phyloP scores from a whole-genome alignment of 2,888 invertebrate genomes.

The Aquatica leii region DNA sequence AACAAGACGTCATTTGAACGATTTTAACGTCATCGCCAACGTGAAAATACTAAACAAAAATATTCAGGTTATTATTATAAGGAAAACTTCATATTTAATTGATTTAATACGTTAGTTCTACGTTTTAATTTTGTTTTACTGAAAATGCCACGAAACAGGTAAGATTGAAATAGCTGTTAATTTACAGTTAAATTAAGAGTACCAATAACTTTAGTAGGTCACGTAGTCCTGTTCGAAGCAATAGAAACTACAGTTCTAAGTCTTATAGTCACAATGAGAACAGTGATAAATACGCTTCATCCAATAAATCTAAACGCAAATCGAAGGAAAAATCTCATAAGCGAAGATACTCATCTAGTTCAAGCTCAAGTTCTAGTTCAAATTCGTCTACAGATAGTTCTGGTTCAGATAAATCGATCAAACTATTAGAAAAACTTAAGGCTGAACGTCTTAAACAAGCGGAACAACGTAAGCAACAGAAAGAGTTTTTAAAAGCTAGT shows the following conservation, averaged over 20 bases:
- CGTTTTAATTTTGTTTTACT: too few species aligned
- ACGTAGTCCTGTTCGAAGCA: background rate
- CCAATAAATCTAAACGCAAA: slow-evolving; percentile 1
- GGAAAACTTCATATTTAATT: too few species aligned
- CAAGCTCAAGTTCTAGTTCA: background rate
- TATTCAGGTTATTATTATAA: too few species aligned
- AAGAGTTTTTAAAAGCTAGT: slow-evolving; percentile 81
- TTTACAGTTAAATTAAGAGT: background rate
- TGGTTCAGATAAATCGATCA: slow-evolving; percentile 66
- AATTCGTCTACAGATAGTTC: slow-evolving; percentile 41
- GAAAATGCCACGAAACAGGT: background rate
- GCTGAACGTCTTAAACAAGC: slow-evolving; percentile 72
- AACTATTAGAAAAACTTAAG: slow-evolving; percentile 76
- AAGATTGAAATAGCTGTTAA: background rate
- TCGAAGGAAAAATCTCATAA: slow-evolving; percentile 13
- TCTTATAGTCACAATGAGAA: background rate
- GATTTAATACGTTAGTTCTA: too few species aligned
- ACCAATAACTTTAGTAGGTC: background rate
- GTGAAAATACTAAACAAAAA: too few species aligned
- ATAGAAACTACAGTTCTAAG: background rate
- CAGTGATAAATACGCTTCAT: background rate
- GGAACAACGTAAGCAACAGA: slow-evolving; percentile 72
- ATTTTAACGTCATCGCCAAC: too few species aligned
- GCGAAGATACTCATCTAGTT: slow-evolving; percentile 13
- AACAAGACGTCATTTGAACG: too few species aligned